Evolutionary conservation across 2,113 vertebrate genomes (phyloP), one percentile per base, ranked within the genome.

Genomic region (Zapus hudsonius): DNA sequence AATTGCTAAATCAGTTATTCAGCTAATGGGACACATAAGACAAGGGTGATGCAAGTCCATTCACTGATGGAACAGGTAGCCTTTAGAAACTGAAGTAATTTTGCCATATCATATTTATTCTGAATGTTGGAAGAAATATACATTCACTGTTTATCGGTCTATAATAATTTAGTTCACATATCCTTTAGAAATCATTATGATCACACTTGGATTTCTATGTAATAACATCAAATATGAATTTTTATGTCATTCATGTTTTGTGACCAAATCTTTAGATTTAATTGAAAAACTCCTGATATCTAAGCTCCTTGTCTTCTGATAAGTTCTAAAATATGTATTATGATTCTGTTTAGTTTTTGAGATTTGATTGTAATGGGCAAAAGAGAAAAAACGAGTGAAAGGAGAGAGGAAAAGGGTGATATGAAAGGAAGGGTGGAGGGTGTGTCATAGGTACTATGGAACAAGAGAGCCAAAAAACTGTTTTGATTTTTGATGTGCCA

Each of bases 11-110:
- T 13, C 63, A 10, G 81, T 84, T 84, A 74, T 52, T 75, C 59
- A 87, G 36, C 42, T 89, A 89, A 74, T 44, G 29, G 11, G 47
- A 95, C 66, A 9, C 15, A 63, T 79, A 81, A 55, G 5, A 70
- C 78, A 73, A 91, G 36, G 72, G 76, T 55, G n/a, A 69, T 33
- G 29, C 15, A 84, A 74, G 92, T 92, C 13, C 91, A 69, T 80
- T 89, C 80, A 83, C 36, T 33, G 5, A 83, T 79, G 59, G 85
- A 91, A 73, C 80, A 63, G 66, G 3, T 20, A 84, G 57, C 31
- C 11, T 55, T 23, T 22, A 25, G 17, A 91, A 95, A 78, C 47
- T 75, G 31, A 59, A 59, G 11, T 36, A 78, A 89, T 64, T 79
- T 90, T 89, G 9, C 38, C 20, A 63, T 23, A 75, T 72, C 33